Evolutionary conservation across 2,888 invertebrate species (phyloP), one percentile per base, ranked within the genome.

Genomic region (Trichogramma evanescens): DNA sequence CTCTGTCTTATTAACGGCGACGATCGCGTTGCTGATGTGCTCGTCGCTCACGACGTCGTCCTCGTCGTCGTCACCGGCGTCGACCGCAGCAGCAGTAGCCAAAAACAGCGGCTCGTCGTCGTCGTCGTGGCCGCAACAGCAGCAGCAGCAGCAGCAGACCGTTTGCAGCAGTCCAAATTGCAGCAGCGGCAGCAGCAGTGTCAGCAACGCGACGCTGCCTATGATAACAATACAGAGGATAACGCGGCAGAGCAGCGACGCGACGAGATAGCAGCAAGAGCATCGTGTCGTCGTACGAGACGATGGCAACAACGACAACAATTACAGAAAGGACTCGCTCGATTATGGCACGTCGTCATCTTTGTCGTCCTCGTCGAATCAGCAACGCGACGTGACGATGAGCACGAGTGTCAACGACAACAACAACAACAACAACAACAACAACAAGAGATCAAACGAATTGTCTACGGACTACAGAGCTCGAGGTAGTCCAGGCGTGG

Each of bases 321-420:
- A 26, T 26, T 26, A 26, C 26, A 26, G 26, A 26, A 26, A 26
- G 26, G 26, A 26, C 26, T 26, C 26, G 26, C 3, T 5, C 52
- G 3, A 26, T 42, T 6, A 8, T 42, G 4, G n/a, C 52, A 10
- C 50, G 26, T 26, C 26, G 26, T 26, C 53, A 62, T 62, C 59
- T 50, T 46, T 56, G 56, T 56, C 64, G 58, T 57, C 63, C 53
- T 55, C 66, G 66, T 65, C 71, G 65, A 72, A 71, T 71, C 72
- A 72, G 72, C 72, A 72, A 68, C 69, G 70, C 68, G 64, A 63
- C 66, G 68, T 68, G 67, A 70, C 73, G 74, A 45, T 71, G 70
- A 74, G 72, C 74, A 73, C 73, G 68, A 72, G 70, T 71, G 71
- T 74, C 74, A 74, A 72, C 74, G 69, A 71, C 65, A 68, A 68